Evolutionary conservation across 2,113 vertebrate species (phyloP).

Genomic region (Vombatus ursinus): DNA sequence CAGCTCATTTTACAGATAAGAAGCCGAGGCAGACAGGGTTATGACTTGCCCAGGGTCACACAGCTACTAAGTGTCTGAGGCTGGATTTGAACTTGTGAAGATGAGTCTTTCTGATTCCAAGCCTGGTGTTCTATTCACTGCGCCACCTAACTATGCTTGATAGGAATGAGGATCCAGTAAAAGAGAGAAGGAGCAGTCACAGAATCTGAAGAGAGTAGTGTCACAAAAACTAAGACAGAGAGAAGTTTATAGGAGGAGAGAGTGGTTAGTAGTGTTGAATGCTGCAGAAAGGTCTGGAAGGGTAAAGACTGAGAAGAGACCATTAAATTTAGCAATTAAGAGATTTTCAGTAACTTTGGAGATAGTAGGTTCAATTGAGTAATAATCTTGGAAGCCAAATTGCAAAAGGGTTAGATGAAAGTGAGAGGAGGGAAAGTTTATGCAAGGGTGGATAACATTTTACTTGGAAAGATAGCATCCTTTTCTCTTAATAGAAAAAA

Average conservation of each 20-base stretch:
- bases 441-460: background rate
- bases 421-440: background rate
- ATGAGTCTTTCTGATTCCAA: background rate
- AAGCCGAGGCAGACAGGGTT: background rate
- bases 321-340: background rate
- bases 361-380: background rate
- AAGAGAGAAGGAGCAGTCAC: background rate
- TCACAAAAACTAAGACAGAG: background rate
- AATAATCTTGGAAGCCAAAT: background rate
- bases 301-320: background rate
- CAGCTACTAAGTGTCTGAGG: background rate
- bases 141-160: background rate
- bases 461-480: background rate
- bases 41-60: background rate
- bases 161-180: background rate
- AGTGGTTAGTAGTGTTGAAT: background rate
- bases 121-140: background rate
- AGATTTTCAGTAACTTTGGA: background rate
- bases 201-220: background rate
- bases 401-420: background rate
- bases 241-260: background rate
- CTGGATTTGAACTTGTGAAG: background rate
- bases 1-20: background rate
- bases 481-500: background rate
- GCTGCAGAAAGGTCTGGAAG: background rate